A percentile compares a stretch with the other conserved stretches of the same genome.
phyloP scores from a whole-genome alignment of 2,797 vertebrate species.

The Mallotus villosus region DNA sequence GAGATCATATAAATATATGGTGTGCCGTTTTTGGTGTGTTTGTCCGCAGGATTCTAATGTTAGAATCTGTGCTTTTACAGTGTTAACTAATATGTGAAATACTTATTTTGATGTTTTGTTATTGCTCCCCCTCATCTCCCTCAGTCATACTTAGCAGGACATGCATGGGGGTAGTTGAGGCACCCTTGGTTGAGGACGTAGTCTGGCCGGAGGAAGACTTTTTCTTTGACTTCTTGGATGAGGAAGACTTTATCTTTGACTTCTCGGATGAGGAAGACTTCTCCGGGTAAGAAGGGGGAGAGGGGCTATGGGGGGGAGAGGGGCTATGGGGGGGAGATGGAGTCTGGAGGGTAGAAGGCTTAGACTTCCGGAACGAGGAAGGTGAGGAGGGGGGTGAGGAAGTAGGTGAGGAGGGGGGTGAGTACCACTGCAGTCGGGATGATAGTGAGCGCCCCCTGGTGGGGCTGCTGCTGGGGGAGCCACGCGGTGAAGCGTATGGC shows the following conservation, averaged over 20 bases:
- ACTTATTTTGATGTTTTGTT: neutral
- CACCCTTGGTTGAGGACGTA: neutral
- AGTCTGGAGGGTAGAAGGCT: too few relatives aligned
- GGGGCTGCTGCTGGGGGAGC: conserved; percentile 78
- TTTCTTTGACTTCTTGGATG: neutral
- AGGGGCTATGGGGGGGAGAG: neutral
- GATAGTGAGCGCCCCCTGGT: conserved; percentile 79
- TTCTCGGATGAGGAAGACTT: neutral
- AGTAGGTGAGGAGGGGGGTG: conserved; percentile 80
- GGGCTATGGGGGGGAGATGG: neutral
- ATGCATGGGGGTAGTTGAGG: neutral
- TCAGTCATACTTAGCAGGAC: conserved; percentile 17
- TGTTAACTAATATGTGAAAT: neutral
- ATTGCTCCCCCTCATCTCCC: conserved; percentile 13
- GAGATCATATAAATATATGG: neutral
- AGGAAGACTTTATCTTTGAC: neutral
- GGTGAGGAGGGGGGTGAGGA: conserved; percentile 72
- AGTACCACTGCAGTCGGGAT: conserved; percentile 74
- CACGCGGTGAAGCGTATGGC: conserved; percentile 86
- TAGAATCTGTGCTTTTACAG: neutral
- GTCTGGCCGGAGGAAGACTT: neutral
- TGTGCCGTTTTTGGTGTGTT: too few relatives aligned
- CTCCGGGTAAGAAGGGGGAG: conserved; percentile 1
- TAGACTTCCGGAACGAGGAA: neutral
- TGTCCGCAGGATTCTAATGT: neutral